These are phyloP conservation scores for Rambutsinella grinnellia DNA, from an alignment of 2,888 invertebrate species.

Conservation along the genomic window DNA sequence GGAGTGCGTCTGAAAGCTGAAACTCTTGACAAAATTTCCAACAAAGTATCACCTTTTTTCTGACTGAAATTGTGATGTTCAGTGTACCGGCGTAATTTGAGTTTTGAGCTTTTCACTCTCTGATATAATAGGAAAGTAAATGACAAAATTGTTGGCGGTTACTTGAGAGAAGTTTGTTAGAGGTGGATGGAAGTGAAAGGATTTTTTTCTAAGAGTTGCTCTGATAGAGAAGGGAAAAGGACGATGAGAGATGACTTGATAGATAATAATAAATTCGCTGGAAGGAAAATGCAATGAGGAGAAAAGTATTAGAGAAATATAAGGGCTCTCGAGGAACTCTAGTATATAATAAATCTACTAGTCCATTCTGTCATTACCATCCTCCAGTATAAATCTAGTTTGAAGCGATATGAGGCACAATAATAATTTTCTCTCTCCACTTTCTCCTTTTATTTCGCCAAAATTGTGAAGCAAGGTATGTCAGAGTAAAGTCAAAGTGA, in stretches of 20 bases:
- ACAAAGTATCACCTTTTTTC: no score
- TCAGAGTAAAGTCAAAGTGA: no score
- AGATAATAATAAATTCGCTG: conserved; percentile 24
- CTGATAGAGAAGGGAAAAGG: neutral
- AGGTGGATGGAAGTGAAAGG: neutral
- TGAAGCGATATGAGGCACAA: neutral
- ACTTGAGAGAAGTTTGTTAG: neutral
- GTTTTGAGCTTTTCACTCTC: neutral
- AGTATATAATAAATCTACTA: conserved; percentile 10
- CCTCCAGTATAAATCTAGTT: neutral
- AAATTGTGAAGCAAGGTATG: neutral
- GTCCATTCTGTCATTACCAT: neutral
- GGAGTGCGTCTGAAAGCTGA: no score
- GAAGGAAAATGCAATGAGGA: conserved; percentile 4
- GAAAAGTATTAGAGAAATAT: conserved; percentile 4
- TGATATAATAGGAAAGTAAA: neutral
- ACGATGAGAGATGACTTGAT: neutral
- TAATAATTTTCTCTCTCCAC: neutral
- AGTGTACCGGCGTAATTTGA: no score
- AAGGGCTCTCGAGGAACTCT: neutral
- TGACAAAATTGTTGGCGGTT: neutral
- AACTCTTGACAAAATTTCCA: no score
- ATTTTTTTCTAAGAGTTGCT: neutral
- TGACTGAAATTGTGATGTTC: no score
- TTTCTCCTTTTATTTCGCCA: neutral